These are phyloP conservation scores for Colistium nudipinnis DNA, from an alignment of 2,113 vertebrate genomes.

Conservation along the genomic window DNA sequence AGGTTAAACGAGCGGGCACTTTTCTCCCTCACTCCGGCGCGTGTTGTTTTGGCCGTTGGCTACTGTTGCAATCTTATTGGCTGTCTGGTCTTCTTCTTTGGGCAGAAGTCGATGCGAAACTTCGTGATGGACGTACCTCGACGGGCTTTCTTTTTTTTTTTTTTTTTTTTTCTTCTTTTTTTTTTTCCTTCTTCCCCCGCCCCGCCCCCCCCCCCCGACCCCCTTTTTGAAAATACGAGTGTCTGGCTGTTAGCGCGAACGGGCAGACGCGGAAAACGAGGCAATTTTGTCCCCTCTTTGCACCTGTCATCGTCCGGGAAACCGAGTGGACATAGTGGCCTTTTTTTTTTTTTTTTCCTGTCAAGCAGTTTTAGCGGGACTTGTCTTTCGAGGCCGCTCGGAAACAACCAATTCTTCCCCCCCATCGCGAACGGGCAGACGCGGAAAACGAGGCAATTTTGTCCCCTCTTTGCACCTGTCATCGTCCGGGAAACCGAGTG, in stretches of 20 bases:
- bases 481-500: not conserved
- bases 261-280: too few relatives aligned
- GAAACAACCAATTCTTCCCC: slow-evolving; percentile 23
- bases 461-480: not conserved
- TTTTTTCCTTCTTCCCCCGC: too few relatives aligned
- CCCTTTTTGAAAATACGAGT: too few relatives aligned
- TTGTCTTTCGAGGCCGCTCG: slow-evolving; percentile 1
- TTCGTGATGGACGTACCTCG: slow-evolving; percentile 33
- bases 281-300: not conserved
- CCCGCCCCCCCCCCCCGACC: too few relatives aligned
- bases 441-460: too few relatives aligned
- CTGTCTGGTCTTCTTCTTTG: slow-evolving; percentile 6
- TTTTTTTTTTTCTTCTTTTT: too few relatives aligned
- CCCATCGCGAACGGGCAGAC: too few relatives aligned
- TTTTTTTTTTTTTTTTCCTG: not conserved
- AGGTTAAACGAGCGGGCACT: slow-evolving; percentile 51
- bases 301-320: slow-evolving; percentile 1
- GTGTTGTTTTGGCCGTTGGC: slow-evolving; percentile 52
- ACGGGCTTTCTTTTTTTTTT: too few relatives aligned
- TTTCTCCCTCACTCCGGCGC: slow-evolving; percentile 10
- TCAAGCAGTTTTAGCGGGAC: not conserved
- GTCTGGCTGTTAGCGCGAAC: too few relatives aligned
- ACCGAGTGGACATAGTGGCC: not conserved
- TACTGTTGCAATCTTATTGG: slow-evolving; percentile 32
- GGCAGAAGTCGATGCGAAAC: slow-evolving; percentile 26